Evolutionary conservation across 2,888 invertebrate species (phyloP), one percentile per base, ranked within the genome.

Genomic region (Hypomecis punctinalis): DNA sequence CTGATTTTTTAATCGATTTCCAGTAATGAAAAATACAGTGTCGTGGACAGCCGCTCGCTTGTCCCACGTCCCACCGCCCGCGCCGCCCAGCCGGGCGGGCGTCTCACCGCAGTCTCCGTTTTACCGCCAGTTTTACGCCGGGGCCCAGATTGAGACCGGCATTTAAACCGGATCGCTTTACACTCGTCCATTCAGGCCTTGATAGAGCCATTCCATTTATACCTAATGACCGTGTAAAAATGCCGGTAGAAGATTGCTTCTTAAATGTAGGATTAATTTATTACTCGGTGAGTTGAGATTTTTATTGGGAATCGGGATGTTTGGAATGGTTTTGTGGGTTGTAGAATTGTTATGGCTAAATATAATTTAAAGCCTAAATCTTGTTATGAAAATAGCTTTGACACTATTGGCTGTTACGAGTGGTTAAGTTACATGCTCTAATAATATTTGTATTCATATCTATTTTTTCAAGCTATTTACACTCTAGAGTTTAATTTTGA

Each of bases 51-150:
- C 36, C 51, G 42, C 33, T 59, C 9, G 54, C 63, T 63, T 58
- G 48, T 11, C 33, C 58, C 57, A 57, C 3, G 1, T 51, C 43
- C 61, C 52, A 39, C 39, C 43, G 37, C 51, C 51, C 51, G 5
- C 33, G 49, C 51, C 52, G 47, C 48, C 63, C 52, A 46, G 49
- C 49, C 37, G 52, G 57, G 47, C 48, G 35, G 56, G 49, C 49
- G 75, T 75, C 78, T 76, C 67, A 71, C 77, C 78, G 77, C 80
- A 82, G 83, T 78, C 82, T 75, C 73, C 77, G 76, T 76, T 82
- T 90, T 89, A 88, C 86, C 84, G 83, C 81, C 81, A 43, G 74
- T 89, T 91, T 91, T 88, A 90, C 84, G 82, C 83, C 81, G 85
- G 88, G 84, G 78, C 83, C 81, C 83, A 86, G 90, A 89, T 90